These are phyloP conservation scores for Lampris incognitus DNA, from an alignment of 2,113 vertebrate species.

Conservation along the genomic window DNA sequence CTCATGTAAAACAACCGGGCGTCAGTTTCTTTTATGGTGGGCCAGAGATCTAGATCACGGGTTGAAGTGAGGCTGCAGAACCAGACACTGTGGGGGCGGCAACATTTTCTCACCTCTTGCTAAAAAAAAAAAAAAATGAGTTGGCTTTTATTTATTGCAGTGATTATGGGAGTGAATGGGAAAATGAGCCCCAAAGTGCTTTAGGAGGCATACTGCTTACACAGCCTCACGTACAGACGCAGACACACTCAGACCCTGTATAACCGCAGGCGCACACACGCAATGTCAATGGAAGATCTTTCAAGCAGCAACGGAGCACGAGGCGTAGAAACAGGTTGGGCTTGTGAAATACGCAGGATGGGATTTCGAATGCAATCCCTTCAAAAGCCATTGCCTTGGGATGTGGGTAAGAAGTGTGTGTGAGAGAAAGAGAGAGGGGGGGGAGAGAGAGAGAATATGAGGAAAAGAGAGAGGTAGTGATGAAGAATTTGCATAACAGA, in stretches of 20 bases:
- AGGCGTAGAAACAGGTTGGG: conserved; percentile 57
- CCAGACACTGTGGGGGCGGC: not conserved
- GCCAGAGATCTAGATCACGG: conserved; percentile 5
- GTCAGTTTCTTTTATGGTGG: conserved; percentile 2
- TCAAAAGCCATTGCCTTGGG: conserved; percentile 51
- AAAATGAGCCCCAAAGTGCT: conserved; percentile 17
- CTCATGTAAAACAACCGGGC: conserved; percentile 28
- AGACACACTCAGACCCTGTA: conserved; percentile 21
- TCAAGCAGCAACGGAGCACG: conserved; percentile 38
- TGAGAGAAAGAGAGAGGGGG: conserved; percentile 9
- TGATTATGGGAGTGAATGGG: conserved; percentile 28
- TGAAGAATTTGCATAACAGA: conserved; percentile 30
- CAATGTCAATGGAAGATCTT: conserved; percentile 46
- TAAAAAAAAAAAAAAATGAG: conserved; percentile 1
- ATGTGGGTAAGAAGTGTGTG: conserved; percentile 57
- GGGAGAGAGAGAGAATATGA: not conserved
- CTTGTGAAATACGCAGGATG: conserved; percentile 67
- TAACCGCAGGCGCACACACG: conserved; percentile 43
- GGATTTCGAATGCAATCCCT: conserved; percentile 62
- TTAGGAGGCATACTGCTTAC: conserved; percentile 29
- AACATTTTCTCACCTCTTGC: not conserved
- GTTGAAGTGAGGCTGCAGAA: conserved; percentile 31
- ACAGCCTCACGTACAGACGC: conserved; percentile 16
- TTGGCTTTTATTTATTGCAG: conserved; percentile 18
- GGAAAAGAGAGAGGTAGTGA: conserved; percentile 3